A percentile compares a stretch with the other conserved stretches of the same genome.
Conservation (phyloP, 2,888 invertebrate species). For the Schrankia costaestrigalis region DNA sequence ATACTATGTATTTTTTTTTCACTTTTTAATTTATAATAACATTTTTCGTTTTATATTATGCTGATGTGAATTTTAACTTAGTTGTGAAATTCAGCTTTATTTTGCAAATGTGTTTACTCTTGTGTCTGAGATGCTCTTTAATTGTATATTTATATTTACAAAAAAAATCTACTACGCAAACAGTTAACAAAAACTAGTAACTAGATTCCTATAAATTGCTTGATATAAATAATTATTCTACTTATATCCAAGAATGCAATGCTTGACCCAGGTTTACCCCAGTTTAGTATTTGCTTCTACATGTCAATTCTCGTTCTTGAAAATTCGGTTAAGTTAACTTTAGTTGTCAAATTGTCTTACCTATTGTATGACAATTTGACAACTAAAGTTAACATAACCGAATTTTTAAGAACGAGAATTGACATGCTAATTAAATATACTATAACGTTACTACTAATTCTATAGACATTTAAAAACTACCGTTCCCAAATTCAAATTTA, state of each 20-base stretch:
- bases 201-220: slow-evolving; percentile 41
- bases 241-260: slow-evolving; percentile 58
- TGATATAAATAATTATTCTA: slow-evolving; percentile 30
- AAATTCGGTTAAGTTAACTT: no score
- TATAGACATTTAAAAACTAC: no score
- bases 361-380: no score
- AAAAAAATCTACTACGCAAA: slow-evolving; percentile 22
- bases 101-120: slow-evolving; percentile 54
- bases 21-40: neutral
- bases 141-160: slow-evolving; percentile 20
- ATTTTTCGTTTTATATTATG: slow-evolving; percentile 2
- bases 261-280: slow-evolving; percentile 50
- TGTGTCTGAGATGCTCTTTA: slow-evolving; percentile 54
- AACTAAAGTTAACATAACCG: no score
- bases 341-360: no score
- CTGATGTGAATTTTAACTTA: slow-evolving; percentile 40
- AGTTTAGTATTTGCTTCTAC: slow-evolving; percentile 40
- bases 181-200: slow-evolving; percentile 26
- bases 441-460: no score
- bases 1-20: neutral
- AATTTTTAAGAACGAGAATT: no score
- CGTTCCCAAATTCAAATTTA: slow-evolving; percentile 9
- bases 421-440: no score
- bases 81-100: slow-evolving; percentile 46
- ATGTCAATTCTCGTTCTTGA: no score